phyloP scores from a whole-genome alignment of 1,140 invertebrate species.

The Drosophila kikkawai region DNA sequence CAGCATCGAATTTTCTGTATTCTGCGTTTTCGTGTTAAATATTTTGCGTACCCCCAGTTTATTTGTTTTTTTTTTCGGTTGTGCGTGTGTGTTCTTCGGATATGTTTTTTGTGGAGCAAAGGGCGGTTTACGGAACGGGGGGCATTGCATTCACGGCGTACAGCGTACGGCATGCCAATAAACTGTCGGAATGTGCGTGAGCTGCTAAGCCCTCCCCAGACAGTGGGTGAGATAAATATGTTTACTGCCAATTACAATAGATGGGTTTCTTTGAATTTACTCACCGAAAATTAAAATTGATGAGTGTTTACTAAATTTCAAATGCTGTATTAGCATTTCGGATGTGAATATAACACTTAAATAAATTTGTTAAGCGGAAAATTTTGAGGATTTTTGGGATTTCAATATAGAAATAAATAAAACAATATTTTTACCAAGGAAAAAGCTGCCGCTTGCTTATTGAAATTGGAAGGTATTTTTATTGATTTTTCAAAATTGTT shows the following conservation, averaged over 20 bases:
- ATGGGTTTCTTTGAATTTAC: constrained; percentile 17
- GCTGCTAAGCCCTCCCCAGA: constrained; percentile 56
- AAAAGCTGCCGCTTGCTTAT: too few relatives aligned
- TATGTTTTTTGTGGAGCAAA: background rate
- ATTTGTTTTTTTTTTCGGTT: constrained; percentile 65
- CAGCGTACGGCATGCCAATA: constrained; percentile 70
- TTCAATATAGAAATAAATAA: background rate
- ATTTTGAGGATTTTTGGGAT: background rate
- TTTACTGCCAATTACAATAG: constrained; percentile 23
- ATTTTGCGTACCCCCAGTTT: constrained; percentile 75
- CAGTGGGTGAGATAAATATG: constrained; percentile 28
- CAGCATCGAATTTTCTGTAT: constrained; percentile 51
- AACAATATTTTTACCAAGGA: background rate
- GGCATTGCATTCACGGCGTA: constrained; percentile 30
- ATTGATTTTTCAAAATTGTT: background rate
- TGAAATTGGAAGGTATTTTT: background rate
- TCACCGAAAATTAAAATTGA: background rate
- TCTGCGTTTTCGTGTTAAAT: constrained; percentile 75
- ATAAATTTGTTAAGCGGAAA: background rate
- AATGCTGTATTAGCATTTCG: background rate
- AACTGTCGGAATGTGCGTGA: constrained; percentile 72
- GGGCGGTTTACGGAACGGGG: background rate
- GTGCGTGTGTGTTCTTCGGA: constrained; percentile 12
- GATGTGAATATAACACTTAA: constrained; percentile 8
- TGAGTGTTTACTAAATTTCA: constrained; percentile 17